phyloP scores from a whole-genome alignment of 2,888 invertebrate species.

The Venusia cambrica region DNA sequence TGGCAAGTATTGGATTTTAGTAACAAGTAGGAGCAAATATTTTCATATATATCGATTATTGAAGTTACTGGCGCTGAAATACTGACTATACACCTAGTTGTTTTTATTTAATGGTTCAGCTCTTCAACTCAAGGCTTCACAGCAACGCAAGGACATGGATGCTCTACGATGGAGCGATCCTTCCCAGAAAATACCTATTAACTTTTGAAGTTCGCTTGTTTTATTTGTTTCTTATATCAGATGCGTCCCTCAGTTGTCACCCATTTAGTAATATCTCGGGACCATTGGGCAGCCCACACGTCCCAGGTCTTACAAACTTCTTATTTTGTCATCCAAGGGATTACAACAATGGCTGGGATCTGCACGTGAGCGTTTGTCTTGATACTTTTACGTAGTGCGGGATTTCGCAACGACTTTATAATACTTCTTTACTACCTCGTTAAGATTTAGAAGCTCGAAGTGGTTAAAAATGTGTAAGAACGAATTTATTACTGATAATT shows the following conservation, averaged over 20 bases:
- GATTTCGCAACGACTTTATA: slow-evolving; percentile 16
- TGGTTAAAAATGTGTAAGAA: background rate
- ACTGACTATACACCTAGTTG: too few species aligned
- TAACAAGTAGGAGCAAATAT: too few species aligned
- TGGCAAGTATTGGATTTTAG: too few species aligned
- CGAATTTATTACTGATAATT: too few species aligned
- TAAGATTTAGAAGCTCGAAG: slow-evolving; percentile 3
- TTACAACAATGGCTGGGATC: slow-evolving; percentile 23
- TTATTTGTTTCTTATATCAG: slow-evolving; percentile 14
- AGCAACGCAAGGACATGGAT: too few species aligned
- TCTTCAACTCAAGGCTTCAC: too few species aligned
- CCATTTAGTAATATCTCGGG: slow-evolving; percentile 11
- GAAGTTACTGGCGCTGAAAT: too few species aligned
- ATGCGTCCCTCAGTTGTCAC: slow-evolving; percentile 2
- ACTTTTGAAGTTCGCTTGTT: too few species aligned
- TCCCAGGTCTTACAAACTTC: slow-evolving; percentile 22
- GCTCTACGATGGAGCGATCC: too few species aligned
- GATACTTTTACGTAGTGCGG: slow-evolving; percentile 14
- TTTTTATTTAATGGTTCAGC: too few species aligned
- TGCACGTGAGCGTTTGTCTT: slow-evolving; percentile 20
- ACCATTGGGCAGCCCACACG: slow-evolving; percentile 8
- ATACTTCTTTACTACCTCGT: slow-evolving; percentile 12
- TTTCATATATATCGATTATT: too few species aligned
- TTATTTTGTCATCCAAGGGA: slow-evolving; percentile 27
- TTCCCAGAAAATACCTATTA: too few species aligned